Conservation (phyloP, 2,113 vertebrate genomes). For the Scolopax mira region DNA sequence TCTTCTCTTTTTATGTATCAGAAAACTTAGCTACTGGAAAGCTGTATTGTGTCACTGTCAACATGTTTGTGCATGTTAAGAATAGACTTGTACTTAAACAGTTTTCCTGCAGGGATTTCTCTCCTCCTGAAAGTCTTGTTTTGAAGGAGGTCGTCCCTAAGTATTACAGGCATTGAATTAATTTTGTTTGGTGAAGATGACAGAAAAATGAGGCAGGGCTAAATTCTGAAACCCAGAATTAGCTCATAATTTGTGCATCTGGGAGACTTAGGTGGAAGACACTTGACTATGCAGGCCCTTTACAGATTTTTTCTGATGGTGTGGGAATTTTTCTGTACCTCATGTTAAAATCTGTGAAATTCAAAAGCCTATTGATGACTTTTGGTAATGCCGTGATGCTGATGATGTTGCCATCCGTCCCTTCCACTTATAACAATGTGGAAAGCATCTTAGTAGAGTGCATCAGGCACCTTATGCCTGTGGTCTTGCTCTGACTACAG, state of each 20-base stretch:
- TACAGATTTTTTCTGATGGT: neutral
- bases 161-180: neutral
- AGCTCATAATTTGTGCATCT: neutral
- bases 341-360: neutral
- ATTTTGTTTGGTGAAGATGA: neutral
- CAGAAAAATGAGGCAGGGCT: neutral
- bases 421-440: neutral
- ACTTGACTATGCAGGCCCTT: neutral
- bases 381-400: neutral
- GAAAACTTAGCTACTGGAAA: neutral
- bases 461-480: neutral
- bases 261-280: neutral
- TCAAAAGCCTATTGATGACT: neutral
- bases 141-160: neutral
- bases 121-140: neutral
- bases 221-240: neutral
- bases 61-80: neutral
- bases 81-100: neutral
- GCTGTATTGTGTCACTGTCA: neutral
- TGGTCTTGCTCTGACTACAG: neutral
- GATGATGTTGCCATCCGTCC: neutral
- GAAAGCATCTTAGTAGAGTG: neutral
- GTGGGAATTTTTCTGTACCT: neutral
- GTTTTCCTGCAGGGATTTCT: neutral
- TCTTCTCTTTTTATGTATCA: neutral